phyloP scores from a whole-genome alignment of 1,140 invertebrate species.

The Episyrphus balteatus region DNA sequence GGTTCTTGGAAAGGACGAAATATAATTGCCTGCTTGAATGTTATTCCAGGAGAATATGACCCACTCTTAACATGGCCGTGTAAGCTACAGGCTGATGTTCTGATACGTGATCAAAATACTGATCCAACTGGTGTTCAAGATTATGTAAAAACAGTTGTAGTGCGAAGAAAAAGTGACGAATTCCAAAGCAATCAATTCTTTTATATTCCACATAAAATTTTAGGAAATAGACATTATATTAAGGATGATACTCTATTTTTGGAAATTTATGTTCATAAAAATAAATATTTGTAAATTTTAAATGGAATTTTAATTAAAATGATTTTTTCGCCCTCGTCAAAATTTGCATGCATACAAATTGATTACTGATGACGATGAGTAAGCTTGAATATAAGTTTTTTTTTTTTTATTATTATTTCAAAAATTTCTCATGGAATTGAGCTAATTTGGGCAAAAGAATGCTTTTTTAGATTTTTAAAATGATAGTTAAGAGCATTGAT shows the following conservation, averaged over 20 bases:
- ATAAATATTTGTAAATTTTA: too few species aligned
- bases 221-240: constrained; percentile 52
- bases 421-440: too few species aligned
- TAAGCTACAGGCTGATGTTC: constrained; percentile 46
- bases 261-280: constrained; percentile 27
- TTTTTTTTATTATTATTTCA: too few species aligned
- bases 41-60: constrained; percentile 57
- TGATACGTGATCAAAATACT: constrained; percentile 49
- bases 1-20: constrained; percentile 62
- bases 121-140: constrained; percentile 38
- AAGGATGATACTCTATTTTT: constrained; percentile 54
- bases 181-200: constrained; percentile 53
- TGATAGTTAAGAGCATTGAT: too few species aligned
- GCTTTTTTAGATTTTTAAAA: too few species aligned
- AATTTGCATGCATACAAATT: too few species aligned
- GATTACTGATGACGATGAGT: too few species aligned
- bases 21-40: constrained; percentile 50
- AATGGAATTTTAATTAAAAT: too few species aligned
- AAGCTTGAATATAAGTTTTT: too few species aligned
- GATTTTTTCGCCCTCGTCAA: too few species aligned
- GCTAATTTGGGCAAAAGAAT: too few species aligned
- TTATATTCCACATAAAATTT: constrained; percentile 56
- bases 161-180: constrained; percentile 40
- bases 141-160: constrained; percentile 38
- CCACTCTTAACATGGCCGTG: constrained; percentile 57